Evolutionary conservation across 2,113 vertebrate species (phyloP).

Genomic region (Columba janthina): DNA sequence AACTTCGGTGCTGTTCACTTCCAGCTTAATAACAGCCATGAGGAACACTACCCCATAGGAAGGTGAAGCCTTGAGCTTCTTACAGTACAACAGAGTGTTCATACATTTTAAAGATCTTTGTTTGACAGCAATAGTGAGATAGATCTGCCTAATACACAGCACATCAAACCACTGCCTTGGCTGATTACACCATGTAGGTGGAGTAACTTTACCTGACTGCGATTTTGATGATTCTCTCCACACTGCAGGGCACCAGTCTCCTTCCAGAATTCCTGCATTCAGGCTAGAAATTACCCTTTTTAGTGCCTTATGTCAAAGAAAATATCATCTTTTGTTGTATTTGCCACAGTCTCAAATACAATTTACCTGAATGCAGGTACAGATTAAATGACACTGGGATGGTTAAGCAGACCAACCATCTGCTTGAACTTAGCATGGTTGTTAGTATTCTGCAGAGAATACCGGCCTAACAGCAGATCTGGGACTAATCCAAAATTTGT

Average conservation of each 20-base stretch:
- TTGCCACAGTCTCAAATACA: not conserved
- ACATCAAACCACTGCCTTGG: not conserved
- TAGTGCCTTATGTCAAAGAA: not conserved
- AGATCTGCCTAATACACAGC: not conserved
- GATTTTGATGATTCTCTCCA: not conserved
- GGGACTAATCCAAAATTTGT: not conserved
- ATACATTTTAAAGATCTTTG: not conserved
- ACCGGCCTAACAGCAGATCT: not conserved
- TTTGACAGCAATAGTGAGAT: not conserved
- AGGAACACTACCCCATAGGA: not conserved
- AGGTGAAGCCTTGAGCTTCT: not conserved
- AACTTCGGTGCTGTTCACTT: not conserved
- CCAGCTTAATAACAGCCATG: not conserved
- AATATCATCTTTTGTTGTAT: not conserved
- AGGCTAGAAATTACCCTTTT: not conserved
- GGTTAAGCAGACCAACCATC: not conserved
- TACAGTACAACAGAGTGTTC: not conserved
- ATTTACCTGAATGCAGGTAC: not conserved
- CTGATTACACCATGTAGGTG: fast-evolving
- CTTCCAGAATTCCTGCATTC: not conserved
- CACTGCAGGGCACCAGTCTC: not conserved
- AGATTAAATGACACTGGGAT: not conserved
- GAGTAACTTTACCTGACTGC: not conserved
- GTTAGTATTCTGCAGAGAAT: not conserved
- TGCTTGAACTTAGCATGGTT: not conserved